Evolutionary conservation across 2,797 vertebrate species (phyloP).

Genomic region (Syngnathus acus): DNA sequence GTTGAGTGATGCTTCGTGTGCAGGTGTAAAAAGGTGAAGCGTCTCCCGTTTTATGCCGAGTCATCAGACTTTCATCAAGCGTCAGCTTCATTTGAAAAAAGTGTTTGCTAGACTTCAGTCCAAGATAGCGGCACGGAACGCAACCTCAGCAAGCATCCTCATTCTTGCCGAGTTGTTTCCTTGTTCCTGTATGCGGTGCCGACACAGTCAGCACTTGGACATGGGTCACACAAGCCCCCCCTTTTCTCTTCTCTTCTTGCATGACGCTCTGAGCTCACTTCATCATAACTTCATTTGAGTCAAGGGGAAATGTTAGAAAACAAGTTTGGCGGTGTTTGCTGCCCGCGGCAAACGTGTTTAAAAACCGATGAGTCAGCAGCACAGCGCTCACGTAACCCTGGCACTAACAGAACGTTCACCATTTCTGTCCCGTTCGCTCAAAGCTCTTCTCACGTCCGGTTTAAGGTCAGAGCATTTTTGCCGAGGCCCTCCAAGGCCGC

Average conservation of each 20-base stretch:
- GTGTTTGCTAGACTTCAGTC: not conserved
- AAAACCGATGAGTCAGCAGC: not conserved
- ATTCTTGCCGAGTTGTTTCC: slow-evolving; percentile 26
- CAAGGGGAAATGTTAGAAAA: slow-evolving; percentile 2
- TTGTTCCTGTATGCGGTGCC: slow-evolving; percentile 34
- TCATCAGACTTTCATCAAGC: not conserved
- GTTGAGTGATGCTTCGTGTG: not conserved
- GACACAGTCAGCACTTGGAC: slow-evolving; percentile 37
- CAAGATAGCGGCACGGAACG: not conserved
- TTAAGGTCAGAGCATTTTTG: not conserved
- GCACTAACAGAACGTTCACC: not conserved
- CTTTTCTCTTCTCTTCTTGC: slow-evolving; percentile 3
- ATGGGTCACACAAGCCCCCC: not conserved
- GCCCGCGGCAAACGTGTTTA: not conserved
- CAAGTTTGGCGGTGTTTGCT: not conserved
- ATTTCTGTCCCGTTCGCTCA: too few species aligned
- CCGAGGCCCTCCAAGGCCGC: not conserved
- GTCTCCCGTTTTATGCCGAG: too few species aligned
- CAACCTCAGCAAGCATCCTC: not conserved
- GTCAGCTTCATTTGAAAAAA: too few species aligned
- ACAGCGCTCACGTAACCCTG: not conserved
- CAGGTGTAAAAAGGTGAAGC: too few species aligned
- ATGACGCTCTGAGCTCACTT: not conserved
- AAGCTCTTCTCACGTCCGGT: too few species aligned
- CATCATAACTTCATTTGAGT: slow-evolving; percentile 6